Evolutionary conservation across 1,140 invertebrate genomes (phyloP), one percentile per base, ranked within the genome.

Genomic region (Drosophila pachea): DNA sequence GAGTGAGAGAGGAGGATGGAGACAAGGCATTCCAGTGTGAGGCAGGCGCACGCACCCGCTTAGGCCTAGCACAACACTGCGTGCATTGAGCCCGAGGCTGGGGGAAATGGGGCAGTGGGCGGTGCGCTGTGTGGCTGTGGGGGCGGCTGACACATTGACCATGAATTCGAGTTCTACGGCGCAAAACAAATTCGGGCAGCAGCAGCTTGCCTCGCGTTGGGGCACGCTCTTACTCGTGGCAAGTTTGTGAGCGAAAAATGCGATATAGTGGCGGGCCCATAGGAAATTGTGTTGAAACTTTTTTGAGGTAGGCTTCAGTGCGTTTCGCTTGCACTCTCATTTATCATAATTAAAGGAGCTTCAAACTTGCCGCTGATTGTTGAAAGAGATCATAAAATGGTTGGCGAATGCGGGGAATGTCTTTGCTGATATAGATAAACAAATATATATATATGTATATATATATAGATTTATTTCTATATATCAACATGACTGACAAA

Each of bases 31-130:
- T 22, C 3, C 22, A 22, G 35, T 36, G 35, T 36, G 35, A 7
- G 35, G 40, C n/a, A 14, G 40, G 40, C 33, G 36, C 4, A 42
- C 29, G 14, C 33, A 31, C 35, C 58, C 43, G 54, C n/a, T 42
- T 73, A 63, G 68, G 75, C 81, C 79, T 84, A 84, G 76, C 81
- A 78, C 81, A 84, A 84, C 81, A 71, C 68, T 59, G 59, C 50
- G 40, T 69, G 55, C 38, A 58, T 84, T 81, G 76, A 62, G 81
- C 60, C 49, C 55, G 72, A 43, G 33, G n/a, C 22, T 45, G 53
- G 36, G 14, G 22, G 22, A 22, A 22, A 22, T 22, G 22, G 22
- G 22, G 22, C 11, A 49, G 42, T 36, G 22, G 62, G 32, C 29
- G 53, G 54, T 16, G 22, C 31, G 33, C 40, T 40, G 52, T 43